A percentile compares a stretch with the other conserved stretches of the same genome.
These are phyloP conservation scores for Hylaeus anthracinus DNA, from an alignment of 1,140 invertebrate genomes.

Conservation along the genomic window DNA sequence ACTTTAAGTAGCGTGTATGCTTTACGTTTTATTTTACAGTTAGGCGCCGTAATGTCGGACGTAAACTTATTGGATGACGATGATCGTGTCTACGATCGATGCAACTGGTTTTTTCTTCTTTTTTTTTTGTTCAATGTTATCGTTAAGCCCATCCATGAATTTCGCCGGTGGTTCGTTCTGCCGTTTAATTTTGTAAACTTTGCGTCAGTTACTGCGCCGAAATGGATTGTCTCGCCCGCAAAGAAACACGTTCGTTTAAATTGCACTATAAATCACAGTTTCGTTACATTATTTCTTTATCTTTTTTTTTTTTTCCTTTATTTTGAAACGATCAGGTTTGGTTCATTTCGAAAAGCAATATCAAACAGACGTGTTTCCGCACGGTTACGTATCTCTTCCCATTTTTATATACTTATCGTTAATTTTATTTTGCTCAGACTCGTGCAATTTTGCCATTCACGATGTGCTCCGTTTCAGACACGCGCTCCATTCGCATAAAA, in stretches of 20 bases:
- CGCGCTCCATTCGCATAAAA: conserved; percentile 9
- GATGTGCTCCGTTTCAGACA: not conserved
- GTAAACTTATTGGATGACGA: not conserved
- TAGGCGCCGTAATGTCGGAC: conserved; percentile 13
- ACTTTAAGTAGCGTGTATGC: not conserved
- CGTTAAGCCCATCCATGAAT: not conserved
- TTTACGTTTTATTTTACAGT: not conserved
- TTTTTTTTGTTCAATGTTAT: not conserved
- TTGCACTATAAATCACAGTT: no score
- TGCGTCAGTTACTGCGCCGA: conserved; percentile 19
- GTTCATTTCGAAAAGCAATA: not conserved
- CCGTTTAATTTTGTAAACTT: not conserved
- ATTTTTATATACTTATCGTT: conserved; percentile 16
- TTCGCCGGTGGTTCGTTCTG: not conserved
- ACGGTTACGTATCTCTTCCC: not conserved
- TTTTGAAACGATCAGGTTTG: not conserved
- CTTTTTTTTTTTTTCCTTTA: not conserved
- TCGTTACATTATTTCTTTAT: not conserved
- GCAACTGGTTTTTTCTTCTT: not conserved
- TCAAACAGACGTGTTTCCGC: not conserved
- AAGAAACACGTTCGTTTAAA: conserved; percentile 8
- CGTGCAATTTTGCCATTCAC: conserved; percentile 38
- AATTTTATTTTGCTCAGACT: conserved; percentile 32
- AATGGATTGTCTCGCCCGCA: not conserved
- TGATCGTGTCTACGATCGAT: not conserved